Evolutionary conservation across 2,797 vertebrate genomes (phyloP).

Genomic region (Pipistrellus pygmaeus): DNA sequence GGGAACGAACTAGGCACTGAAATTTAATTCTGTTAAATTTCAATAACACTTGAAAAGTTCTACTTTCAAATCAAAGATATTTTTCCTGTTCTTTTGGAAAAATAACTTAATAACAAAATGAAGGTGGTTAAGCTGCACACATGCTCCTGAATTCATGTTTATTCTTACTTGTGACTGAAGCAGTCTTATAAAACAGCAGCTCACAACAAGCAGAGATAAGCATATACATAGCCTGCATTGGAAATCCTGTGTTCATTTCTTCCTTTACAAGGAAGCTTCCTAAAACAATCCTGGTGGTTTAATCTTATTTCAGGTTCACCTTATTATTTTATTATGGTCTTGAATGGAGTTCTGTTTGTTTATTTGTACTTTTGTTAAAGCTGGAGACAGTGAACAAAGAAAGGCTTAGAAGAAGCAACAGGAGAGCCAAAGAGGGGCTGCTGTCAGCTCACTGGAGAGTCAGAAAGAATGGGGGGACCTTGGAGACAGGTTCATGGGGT

Average conservation of each 20-base stretch:
- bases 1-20: not conserved
- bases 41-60: constrained; percentile 43
- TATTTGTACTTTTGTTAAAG: not conserved
- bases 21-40: constrained; percentile 22
- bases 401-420: not conserved
- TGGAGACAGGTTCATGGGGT: not conserved
- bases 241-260: not conserved
- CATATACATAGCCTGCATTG: not conserved
- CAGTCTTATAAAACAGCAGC: not conserved
- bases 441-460: not conserved
- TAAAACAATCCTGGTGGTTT: not conserved
- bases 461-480: not conserved
- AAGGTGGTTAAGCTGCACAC: not conserved
- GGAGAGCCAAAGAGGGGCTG: not conserved
- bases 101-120: constrained; percentile 51
- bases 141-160: not conserved
- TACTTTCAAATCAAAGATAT: not conserved
- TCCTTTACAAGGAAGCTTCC: not conserved
- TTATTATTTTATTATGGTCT: not conserved
- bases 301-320: not conserved
- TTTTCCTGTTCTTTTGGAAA: not conserved
- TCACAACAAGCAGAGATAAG: not conserved
- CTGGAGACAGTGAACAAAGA: not conserved
- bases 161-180: not conserved
- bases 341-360: not conserved